A percentile compares a stretch with the other conserved stretches of the same genome.
These are phyloP conservation scores for Carcinoscorpius rotundicauda DNA, from an alignment of 1,140 invertebrate genomes.

Conservation along the genomic window DNA sequence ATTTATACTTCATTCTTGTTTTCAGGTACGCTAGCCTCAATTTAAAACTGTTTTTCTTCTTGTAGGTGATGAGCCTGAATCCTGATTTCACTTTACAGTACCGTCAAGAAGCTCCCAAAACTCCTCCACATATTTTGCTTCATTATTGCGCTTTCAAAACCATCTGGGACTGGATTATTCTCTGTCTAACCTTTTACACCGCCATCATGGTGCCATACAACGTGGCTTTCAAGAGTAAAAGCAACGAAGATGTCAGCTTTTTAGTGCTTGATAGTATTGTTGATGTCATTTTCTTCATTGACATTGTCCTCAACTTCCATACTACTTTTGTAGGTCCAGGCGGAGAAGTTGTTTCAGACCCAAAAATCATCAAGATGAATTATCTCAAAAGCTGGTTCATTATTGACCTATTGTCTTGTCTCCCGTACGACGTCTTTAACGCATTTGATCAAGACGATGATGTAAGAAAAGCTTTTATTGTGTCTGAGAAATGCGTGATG, in stretches of 20 bases:
- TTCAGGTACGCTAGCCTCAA: too few species aligned
- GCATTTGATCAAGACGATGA: conserved; percentile 99
- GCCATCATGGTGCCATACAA: conserved; percentile 99
- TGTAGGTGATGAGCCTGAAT: conserved; percentile 90
- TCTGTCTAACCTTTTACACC: conserved; percentile 99
- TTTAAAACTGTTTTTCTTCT: conserved; percentile 6
- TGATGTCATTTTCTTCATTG: conserved; percentile 99
- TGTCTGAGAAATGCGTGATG: too few species aligned
- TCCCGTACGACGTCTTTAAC: conserved; percentile 99
- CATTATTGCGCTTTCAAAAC: conserved; percentile 95
- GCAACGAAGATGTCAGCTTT: conserved; percentile 93
- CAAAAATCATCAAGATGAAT: conserved; percentile 94
- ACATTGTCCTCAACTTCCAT: conserved; percentile 99
- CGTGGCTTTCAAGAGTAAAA: conserved; percentile 99
- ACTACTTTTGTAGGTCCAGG: conserved; percentile 97
- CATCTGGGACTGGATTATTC: conserved; percentile 99
- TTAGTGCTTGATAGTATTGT: conserved; percentile 97
- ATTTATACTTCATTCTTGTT: too few species aligned
- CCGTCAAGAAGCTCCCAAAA: conserved; percentile 98
- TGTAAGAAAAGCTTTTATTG: conserved; percentile 42
- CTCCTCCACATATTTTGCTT: conserved; percentile 90
- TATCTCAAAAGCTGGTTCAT: conserved; percentile 99
- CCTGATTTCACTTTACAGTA: conserved; percentile 97
- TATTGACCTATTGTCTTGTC: conserved; percentile 95
- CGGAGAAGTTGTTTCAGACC: conserved; percentile 95